phyloP scores from a whole-genome alignment of 2,113 vertebrate species.

The Gorsachius goisagi region DNA sequence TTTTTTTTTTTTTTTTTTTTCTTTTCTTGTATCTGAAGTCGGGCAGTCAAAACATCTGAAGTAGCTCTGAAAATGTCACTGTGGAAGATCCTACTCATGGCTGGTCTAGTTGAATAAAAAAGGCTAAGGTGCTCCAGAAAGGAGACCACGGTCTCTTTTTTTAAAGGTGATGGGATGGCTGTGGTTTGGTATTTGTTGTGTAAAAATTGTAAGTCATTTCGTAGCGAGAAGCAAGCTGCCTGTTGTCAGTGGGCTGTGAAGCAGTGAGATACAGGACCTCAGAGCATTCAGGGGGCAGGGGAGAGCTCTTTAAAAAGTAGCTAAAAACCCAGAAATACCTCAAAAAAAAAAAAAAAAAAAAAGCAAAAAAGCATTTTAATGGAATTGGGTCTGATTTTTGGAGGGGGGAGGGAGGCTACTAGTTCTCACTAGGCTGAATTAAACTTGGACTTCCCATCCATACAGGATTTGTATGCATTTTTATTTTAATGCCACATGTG shows the following conservation, averaged over 20 bases:
- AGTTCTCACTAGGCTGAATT: not conserved
- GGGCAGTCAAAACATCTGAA: not conserved
- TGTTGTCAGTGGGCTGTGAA: not conserved
- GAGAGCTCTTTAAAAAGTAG: not conserved
- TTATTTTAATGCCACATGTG: not conserved
- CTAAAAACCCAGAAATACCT: not conserved
- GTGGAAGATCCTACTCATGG: not conserved
- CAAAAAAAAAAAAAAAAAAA: not conserved
- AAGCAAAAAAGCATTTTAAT: not conserved
- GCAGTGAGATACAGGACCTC: not conserved
- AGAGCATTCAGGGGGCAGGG: not conserved
- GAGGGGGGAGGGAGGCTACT: accelerated
- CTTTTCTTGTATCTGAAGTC: not conserved
- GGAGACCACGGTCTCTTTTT: not conserved
- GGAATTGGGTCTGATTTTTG: not conserved
- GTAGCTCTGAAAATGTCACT: slow-evolving; percentile 41
- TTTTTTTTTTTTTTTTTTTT: not conserved
- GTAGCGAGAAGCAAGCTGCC: not conserved
- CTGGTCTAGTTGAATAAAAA: not conserved
- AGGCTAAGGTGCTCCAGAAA: not conserved
- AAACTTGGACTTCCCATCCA: not conserved
- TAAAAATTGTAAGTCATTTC: not conserved
- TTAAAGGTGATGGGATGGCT: not conserved
- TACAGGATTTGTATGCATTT: not conserved
- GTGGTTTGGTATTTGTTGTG: not conserved